Base-by-base conservation (phyloP, 53 echinoderm and acorn worm species). In the Astropecten irregularis region DNA sequence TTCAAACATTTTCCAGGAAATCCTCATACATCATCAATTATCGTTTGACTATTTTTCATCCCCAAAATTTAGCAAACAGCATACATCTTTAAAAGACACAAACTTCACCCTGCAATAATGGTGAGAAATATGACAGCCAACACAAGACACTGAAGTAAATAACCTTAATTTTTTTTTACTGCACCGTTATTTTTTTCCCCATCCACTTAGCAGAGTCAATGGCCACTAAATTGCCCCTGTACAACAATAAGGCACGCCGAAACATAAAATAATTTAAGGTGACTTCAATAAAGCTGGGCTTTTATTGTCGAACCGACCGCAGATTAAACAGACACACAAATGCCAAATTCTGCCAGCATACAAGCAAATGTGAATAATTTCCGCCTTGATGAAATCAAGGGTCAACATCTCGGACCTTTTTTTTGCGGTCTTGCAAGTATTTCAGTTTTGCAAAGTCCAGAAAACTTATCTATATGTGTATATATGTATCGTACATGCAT, bases 211-310 rank as follows among this genome's bases (percentile, higher is more conserved):
- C 19, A 13, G 27, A 13, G 9, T 8, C 19, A 72, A 32, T 38
- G 20, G 25, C 32, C 52, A 27, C 36, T 42, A 36, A 21, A 30
- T 40, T 74, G 74, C 57, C 74, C 40, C 74, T 74, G 74, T 74
- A 74, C 58, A 71, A 49, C 52, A 57, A 57, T 74, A 74, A 74
- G 74, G 74, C 74, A 74, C 74, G 74, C 56, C 74, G 51, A 74
- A 74, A 68, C 51, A 39, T 34, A 54, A 74, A 57, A 31, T n/a
- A n/a, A n/a, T n/a, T n/a, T n/a, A n/a, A n/a, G n/a, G 71, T 71
- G 71, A 51, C 27, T 68, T 69, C 27, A 9, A 34, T 68, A 2
- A 48, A 52, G 51, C 32, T 13, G 34, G 10, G 3, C 10, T 47
- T 49, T 71, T 49, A 71, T 49, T 13, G 50, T 34, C 51, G 2